phyloP scores from a whole-genome alignment of 35 echinoderm and acorn worm species.

The Strongylocentrotus purpuratus region DNA sequence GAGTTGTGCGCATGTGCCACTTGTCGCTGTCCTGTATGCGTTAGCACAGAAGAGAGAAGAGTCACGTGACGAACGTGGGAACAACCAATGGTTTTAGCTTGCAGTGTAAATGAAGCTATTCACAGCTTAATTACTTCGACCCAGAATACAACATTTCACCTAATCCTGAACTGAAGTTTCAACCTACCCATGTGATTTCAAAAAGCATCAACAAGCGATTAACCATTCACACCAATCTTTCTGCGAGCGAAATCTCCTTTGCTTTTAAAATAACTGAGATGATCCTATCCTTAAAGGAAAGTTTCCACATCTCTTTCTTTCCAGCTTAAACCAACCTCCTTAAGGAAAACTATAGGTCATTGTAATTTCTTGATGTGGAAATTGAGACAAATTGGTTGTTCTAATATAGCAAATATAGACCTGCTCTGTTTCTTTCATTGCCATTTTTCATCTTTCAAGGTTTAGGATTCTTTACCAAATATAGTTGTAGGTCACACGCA shows the following conservation, averaged over 20 bases:
- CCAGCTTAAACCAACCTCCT: neutral
- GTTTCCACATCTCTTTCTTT: slow-evolving; percentile 2
- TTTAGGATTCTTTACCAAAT: too few species aligned
- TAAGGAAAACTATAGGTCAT: neutral
- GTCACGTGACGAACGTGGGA: too few species aligned
- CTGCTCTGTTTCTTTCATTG: too few species aligned
- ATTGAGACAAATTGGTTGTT: neutral
- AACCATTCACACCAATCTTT: neutral
- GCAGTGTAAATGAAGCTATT: too few species aligned
- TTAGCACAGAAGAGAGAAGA: too few species aligned
- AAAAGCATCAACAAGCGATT: neutral
- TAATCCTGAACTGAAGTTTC: neutral
- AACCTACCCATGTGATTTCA: neutral
- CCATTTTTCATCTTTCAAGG: too few species aligned
- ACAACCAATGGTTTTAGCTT: too few species aligned
- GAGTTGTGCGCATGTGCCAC: too few species aligned
- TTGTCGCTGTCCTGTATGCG: too few species aligned
- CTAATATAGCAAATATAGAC: neutral
- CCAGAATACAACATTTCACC: too few species aligned
- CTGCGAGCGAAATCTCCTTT: neutral
- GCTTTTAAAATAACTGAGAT: neutral
- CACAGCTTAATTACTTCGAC: too few species aligned
- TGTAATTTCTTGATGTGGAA: neutral
- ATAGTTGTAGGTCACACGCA: too few species aligned
- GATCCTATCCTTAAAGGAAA: neutral